Evolutionary conservation across 2,888 invertebrate species (phyloP).

Genomic region (Lasioglossum pauxillum): DNA sequence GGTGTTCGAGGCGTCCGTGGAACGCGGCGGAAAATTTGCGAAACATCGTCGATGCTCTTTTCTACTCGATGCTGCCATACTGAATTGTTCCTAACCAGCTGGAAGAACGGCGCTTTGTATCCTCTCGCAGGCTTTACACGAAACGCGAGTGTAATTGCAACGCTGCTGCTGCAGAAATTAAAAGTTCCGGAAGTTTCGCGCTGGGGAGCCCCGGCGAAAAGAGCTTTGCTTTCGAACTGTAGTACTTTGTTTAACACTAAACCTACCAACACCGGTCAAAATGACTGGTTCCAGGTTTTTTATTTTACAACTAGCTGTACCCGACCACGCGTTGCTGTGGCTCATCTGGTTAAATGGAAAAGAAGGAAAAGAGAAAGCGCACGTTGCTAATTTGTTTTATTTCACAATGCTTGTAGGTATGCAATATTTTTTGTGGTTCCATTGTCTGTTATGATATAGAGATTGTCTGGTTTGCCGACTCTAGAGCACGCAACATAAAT

Average conservation of each 20-base stretch:
- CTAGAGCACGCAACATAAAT: too few species aligned
- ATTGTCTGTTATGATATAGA: too few species aligned
- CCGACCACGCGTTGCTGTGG: too few species aligned
- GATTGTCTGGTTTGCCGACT: too few species aligned
- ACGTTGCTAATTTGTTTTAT: too few species aligned
- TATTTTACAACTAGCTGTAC: too few species aligned
- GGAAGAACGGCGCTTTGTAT: background rate
- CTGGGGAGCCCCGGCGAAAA: background rate
- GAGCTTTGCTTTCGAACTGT: background rate
- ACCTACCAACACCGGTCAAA: too few species aligned
- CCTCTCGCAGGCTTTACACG: background rate
- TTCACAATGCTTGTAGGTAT: too few species aligned
- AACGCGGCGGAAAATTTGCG: conserved; percentile 9
- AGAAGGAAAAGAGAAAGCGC: too few species aligned
- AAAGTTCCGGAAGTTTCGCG: background rate
- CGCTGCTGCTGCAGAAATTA: background rate
- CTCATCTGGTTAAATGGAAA: too few species aligned
- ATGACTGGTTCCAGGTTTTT: too few species aligned
- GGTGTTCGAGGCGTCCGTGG: background rate
- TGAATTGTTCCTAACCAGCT: background rate
- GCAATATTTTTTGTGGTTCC: too few species aligned
- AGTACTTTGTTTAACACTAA: background rate
- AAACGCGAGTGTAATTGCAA: background rate
- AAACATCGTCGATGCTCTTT: background rate
- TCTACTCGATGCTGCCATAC: background rate